Percentiles rank a stretch among this genome's conserved stretches.
Evolutionary conservation across 2,797 vertebrate genomes (phyloP).

Genomic region (Clarias laeviceps): DNA sequence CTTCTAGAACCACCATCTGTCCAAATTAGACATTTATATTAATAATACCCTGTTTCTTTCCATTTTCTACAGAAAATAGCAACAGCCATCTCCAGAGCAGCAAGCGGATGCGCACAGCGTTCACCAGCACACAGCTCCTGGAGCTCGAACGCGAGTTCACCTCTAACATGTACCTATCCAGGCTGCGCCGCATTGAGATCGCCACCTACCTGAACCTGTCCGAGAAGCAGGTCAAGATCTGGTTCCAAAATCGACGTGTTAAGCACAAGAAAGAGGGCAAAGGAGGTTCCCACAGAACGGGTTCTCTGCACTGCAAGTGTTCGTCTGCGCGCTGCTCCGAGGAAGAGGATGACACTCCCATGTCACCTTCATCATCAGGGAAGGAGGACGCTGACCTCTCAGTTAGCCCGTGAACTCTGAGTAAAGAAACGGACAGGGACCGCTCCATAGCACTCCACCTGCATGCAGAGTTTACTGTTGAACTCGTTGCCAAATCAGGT

Average conservation of each 20-base stretch:
- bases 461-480: neutral
- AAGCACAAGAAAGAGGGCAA: slow-evolving; percentile 99
- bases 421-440: slow-evolving; percentile 41
- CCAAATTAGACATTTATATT: too few species aligned
- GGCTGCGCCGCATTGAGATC: slow-evolving; percentile 97
- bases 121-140: slow-evolving; percentile 97
- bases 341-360: slow-evolving; percentile 90
- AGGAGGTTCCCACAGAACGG: slow-evolving; percentile 81
- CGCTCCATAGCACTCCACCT: slow-evolving; percentile 2
- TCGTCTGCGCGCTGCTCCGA: slow-evolving; percentile 87
- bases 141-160: slow-evolving; percentile 98
- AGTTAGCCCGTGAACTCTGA: slow-evolving; percentile 82
- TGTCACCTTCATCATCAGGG: slow-evolving; percentile 94
- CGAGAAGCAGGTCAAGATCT: slow-evolving; percentile 98
- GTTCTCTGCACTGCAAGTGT: slow-evolving; percentile 86
- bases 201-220: slow-evolving; percentile 98
- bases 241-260: slow-evolving; percentile 99
- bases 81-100: slow-evolving; percentile 92
- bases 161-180: slow-evolving; percentile 98
- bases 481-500: slow-evolving; percentile 9
- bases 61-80: slow-evolving; percentile 80
- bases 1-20: too few species aligned
- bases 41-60: neutral
- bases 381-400: slow-evolving; percentile 94
- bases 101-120: slow-evolving; percentile 98